These are phyloP conservation scores for Sycophila sp. DNA, from an alignment of 1,140 invertebrate species.

Conservation along the genomic window DNA sequence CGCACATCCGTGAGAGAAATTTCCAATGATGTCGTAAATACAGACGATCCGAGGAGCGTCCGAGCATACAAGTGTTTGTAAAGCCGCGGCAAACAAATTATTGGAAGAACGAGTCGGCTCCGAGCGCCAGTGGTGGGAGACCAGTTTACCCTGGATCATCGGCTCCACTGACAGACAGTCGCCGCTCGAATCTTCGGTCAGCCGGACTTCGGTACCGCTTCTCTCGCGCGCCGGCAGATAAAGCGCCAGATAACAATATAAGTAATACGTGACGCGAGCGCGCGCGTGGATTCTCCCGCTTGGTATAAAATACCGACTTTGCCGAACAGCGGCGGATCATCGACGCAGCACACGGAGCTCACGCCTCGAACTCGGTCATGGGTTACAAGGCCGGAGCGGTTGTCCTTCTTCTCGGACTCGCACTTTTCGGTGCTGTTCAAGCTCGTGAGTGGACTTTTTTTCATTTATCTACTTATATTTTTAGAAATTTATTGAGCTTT, in stretches of 20 bases:
- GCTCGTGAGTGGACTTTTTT: constrained; percentile 4
- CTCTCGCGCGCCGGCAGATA: not conserved
- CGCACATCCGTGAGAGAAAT: too few species aligned
- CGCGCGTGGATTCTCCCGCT: not conserved
- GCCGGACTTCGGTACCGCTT: not conserved
- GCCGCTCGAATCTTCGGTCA: constrained; percentile 8
- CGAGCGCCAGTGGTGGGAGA: constrained; percentile 16
- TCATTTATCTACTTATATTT: not conserved
- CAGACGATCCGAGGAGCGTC: too few species aligned
- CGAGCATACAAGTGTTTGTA: too few species aligned
- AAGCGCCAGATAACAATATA: not conserved
- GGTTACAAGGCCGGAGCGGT: not conserved
- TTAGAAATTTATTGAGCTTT: not conserved
- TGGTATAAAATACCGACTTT: too few species aligned
- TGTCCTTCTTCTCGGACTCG: not conserved
- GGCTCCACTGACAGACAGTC: not conserved
- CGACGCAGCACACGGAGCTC: not conserved
- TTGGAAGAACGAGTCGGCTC: not conserved
- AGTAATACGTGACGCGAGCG: not conserved
- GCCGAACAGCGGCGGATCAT: not conserved
- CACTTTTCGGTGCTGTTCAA: not conserved
- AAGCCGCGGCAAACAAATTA: constrained; percentile 7
- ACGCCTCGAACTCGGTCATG: not conserved
- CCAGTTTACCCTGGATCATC: constrained; percentile 30
- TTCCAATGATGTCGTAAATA: too few species aligned